Conservation (phyloP, 2,888 invertebrate species). For the Bellardia pandia region DNA sequence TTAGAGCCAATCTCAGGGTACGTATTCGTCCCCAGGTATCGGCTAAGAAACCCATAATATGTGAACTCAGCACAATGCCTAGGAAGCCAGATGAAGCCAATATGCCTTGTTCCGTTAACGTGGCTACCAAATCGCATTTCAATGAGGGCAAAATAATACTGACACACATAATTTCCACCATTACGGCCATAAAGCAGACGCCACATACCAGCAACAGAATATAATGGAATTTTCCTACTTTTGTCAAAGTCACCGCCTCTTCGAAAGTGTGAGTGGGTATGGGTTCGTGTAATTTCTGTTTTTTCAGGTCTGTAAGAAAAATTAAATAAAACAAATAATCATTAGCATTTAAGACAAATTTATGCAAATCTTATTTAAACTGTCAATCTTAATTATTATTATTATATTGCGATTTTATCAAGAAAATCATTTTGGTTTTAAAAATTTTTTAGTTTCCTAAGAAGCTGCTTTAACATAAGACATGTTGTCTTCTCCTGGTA, state of each 20-base stretch:
- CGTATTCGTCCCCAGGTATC: slow-evolving; percentile 90
- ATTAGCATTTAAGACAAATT: neutral
- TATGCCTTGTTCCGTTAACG: slow-evolving; percentile 87
- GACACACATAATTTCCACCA: slow-evolving; percentile 88
- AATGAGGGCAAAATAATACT: slow-evolving; percentile 88
- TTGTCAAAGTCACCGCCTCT: slow-evolving; percentile 83
- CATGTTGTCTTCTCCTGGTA: slow-evolving; percentile 13
- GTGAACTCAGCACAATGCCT: slow-evolving; percentile 90
- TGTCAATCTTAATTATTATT: slow-evolving; percentile 68
- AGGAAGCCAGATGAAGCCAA: slow-evolving; percentile 88
- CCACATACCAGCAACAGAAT: slow-evolving; percentile 87
- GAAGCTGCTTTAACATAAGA: neutral
- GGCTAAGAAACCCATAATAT: slow-evolving; percentile 92
- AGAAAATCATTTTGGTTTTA: neutral
- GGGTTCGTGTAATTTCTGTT: slow-evolving; percentile 28
- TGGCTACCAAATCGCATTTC: slow-evolving; percentile 88
- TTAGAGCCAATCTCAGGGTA: slow-evolving; percentile 85
- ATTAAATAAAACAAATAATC: slow-evolving; percentile 18
- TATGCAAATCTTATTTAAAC: slow-evolving; percentile 68
- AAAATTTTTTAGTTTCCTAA: slow-evolving; percentile 30
- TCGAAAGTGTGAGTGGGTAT: slow-evolving; percentile 78
- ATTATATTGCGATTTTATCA: neutral
- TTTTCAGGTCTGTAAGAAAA: slow-evolving; percentile 56
- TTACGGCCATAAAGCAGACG: slow-evolving; percentile 87
- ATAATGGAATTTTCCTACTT: slow-evolving; percentile 87